A percentile compares a stretch with the other conserved stretches of the same genome.
Evolutionary conservation across 2,113 vertebrate genomes (phyloP).

Genomic region (Thunnus thynnus): DNA sequence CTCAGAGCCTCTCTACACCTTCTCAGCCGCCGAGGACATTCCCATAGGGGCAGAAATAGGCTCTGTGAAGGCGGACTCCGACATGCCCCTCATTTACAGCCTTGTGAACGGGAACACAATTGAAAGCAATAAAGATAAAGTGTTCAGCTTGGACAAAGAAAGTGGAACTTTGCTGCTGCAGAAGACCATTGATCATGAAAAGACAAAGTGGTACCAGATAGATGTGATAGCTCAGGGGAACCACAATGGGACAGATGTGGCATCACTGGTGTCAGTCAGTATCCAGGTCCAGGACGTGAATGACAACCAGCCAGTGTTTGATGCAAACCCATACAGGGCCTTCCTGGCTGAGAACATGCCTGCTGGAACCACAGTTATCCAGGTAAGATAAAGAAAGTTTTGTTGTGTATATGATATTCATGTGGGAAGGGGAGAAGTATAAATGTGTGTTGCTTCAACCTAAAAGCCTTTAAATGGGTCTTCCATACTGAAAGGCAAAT

Average conservation of each 20-base stretch:
- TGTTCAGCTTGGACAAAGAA: conserved; percentile 90
- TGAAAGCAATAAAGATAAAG: conserved; percentile 93
- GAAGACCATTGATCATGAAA: conserved; percentile 94
- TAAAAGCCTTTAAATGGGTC: no score
- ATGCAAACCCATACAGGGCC: conserved; percentile 93
- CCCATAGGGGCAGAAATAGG: conserved; percentile 94
- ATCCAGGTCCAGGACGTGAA: conserved; percentile 97
- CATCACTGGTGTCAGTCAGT: conserved; percentile 93
- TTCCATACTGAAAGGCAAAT: no score
- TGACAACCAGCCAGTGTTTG: conserved; percentile 95
- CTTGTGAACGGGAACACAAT: conserved; percentile 94
- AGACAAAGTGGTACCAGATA: conserved; percentile 95
- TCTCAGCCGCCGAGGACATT: conserved; percentile 93
- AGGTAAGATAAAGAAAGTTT: conserved; percentile 71
- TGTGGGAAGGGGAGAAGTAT: no score
- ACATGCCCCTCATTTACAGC: conserved; percentile 95
- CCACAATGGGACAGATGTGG: conserved; percentile 90
- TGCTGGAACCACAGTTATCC: conserved; percentile 93
- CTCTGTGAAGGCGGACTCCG: conserved; percentile 89
- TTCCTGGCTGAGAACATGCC: conserved; percentile 96
- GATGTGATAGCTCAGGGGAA: conserved; percentile 93
- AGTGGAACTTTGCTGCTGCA: conserved; percentile 91
- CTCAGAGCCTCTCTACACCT: conserved; percentile 95
- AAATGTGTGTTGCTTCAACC: no score
- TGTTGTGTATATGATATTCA: no score